Evolutionary conservation across 2,888 invertebrate genomes (phyloP).

Genomic region (Lapara coniferarum): DNA sequence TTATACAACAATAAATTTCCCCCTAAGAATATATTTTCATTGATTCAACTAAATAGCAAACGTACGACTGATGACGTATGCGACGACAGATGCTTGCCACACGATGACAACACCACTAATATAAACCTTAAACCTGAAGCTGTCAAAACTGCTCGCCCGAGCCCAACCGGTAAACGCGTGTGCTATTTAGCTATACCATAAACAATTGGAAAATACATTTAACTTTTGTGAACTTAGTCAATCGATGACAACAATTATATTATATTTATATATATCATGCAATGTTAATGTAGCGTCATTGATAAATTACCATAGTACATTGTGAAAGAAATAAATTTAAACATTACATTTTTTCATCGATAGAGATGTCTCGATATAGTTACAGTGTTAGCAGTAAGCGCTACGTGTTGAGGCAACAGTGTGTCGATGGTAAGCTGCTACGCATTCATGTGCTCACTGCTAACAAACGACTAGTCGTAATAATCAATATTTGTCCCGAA

Average conservation of each 20-base stretch:
- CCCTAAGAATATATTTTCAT: slow-evolving; percentile 2
- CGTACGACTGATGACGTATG: background rate
- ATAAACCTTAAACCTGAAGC: background rate
- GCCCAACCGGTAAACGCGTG: background rate
- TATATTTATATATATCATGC: slow-evolving; percentile 33
- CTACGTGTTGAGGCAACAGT: background rate
- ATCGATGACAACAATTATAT: slow-evolving; percentile 32
- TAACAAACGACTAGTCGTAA: slow-evolving; percentile 23
- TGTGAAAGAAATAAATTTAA: slow-evolving; percentile 17
- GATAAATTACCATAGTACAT: slow-evolving; percentile 24
- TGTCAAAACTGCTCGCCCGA: background rate
- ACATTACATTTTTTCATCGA: slow-evolving; percentile 18
- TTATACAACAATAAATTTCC: slow-evolving; percentile 39
- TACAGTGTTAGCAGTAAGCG: slow-evolving; percentile 19
- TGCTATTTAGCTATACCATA: slow-evolving; percentile 9
- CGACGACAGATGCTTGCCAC: background rate
- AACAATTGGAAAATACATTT: background rate
- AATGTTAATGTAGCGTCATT: slow-evolving; percentile 26
- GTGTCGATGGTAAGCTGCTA: background rate
- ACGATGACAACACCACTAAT: background rate
- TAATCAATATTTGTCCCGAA: slow-evolving; percentile 14
- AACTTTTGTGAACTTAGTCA: slow-evolving; percentile 14
- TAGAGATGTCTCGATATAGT: slow-evolving; percentile 13
- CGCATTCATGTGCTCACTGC: slow-evolving; percentile 5
- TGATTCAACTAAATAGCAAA: slow-evolving; percentile 15